Base-by-base conservation (phyloP, 2,113 vertebrate genomes). In the Bothrops jararaca region DNA sequence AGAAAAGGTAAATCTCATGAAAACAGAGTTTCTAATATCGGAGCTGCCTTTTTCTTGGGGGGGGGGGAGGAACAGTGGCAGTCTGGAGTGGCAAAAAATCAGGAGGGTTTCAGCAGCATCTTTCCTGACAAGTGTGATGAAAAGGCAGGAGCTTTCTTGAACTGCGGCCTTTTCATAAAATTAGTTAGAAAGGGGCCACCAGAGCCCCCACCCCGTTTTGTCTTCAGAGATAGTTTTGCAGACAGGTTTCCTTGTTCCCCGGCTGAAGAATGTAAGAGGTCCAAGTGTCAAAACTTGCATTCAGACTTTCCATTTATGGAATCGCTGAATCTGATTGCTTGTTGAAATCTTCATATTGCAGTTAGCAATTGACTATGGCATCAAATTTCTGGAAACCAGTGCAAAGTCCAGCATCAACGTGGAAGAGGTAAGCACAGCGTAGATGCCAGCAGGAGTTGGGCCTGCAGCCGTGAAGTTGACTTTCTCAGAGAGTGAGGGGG, bases 321-420 rank as follows among this genome's bases (percentile, higher is more conserved):
- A n/a, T 6, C 2, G 23, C 2, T 2, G 26, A 6, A 4, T 2
- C 60, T 29, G 4, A 3, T 26, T 50, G 3, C 29, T 15, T 39
- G 22, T 39, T 39, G 45, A 29, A 39, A 85, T 42, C 34, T 42
- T 80, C 6, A 9, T 80, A 23, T 96, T 97, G 56, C 95, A 99
- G 99, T 97, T 99, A 97, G 99, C 99, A 58, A 99, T 99, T 97
- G 99, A 99, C 97, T 99, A 99, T 86, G 99, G 99, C 92, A 99
- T 99, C 86, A 99, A 99, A 96, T 99, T 99, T 96, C 96, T 99
- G 98, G 99, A 99, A 97, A 99, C 99, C 15, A 99, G 99, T 94
- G 99, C 99, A 93, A 99, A 99, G 97, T 99, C 99, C 90, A 98
- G 99, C 96, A 97, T 99, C 96, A 99, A 99, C 92, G 99, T 99